Percentiles rank a stretch among this genome's conserved stretches.
These are phyloP conservation scores for Halcyon badia DNA, from an alignment of 2,797 vertebrate species.

Conservation along the genomic window DNA sequence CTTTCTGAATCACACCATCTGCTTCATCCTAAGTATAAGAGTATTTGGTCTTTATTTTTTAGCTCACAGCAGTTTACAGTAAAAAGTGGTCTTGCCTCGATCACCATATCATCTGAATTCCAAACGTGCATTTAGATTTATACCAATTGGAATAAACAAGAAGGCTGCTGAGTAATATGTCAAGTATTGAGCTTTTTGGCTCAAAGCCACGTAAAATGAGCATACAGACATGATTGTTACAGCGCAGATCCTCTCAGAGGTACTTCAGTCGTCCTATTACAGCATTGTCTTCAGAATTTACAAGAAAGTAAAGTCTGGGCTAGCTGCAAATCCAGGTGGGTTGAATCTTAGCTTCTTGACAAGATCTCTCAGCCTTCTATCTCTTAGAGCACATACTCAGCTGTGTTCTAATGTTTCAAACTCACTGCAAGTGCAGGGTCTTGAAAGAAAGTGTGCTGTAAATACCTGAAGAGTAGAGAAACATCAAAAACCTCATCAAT, in stretches of 20 bases:
- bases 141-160: background rate
- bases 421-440: background rate
- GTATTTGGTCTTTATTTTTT: background rate
- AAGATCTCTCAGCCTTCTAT: background rate
- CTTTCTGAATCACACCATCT: constrained; percentile 15
- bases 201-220: background rate
- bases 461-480: background rate
- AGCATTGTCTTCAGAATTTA: background rate
- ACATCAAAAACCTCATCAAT: background rate
- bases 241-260: background rate
- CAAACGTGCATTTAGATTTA: background rate
- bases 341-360: background rate
- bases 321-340: background rate
- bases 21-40: background rate
- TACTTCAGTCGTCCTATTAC: background rate
- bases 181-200: background rate
- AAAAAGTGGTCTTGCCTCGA: background rate
- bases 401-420: background rate
- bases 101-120: background rate
- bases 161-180: background rate
- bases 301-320: background rate
- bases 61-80: background rate
- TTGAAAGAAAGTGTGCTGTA: background rate
- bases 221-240: background rate
- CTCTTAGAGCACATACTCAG: background rate